phyloP scores from a whole-genome alignment of 2,797 vertebrate species.

The Scolopax bukidnonensis region DNA sequence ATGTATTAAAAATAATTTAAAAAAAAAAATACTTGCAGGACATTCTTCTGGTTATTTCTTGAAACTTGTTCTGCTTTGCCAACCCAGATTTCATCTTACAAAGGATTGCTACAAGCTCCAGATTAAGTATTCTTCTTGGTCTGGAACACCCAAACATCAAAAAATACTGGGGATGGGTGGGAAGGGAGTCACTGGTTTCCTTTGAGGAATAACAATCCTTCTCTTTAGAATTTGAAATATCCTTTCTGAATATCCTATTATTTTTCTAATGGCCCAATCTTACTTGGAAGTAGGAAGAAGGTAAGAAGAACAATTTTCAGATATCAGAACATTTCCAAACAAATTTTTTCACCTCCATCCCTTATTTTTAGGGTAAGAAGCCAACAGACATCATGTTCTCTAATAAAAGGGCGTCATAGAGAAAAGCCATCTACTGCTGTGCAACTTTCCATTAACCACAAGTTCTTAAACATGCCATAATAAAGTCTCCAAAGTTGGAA shows the following conservation, averaged over 20 bases:
- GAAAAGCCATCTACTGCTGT: neutral
- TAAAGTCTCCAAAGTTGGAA: neutral
- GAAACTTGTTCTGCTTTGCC: neutral
- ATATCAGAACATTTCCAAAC: neutral
- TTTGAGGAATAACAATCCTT: neutral
- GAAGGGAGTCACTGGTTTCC: neutral
- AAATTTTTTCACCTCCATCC: neutral
- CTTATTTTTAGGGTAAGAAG: neutral
- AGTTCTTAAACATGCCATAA: neutral
- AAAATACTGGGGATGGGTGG: neutral
- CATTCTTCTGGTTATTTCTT: neutral
- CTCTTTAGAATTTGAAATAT: neutral
- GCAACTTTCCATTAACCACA: neutral
- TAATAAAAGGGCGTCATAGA: neutral
- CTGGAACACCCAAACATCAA: neutral
- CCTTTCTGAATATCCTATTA: neutral
- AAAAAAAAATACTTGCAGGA: neutral
- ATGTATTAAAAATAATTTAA: neutral
- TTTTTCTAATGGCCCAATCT: neutral
- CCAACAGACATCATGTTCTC: neutral
- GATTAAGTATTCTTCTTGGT: neutral
- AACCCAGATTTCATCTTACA: neutral
- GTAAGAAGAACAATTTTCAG: neutral
- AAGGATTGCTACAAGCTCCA: neutral
- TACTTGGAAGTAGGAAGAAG: neutral